phyloP scores from a whole-genome alignment of 1,140 invertebrate genomes.

The Drosophila hydei region DNA sequence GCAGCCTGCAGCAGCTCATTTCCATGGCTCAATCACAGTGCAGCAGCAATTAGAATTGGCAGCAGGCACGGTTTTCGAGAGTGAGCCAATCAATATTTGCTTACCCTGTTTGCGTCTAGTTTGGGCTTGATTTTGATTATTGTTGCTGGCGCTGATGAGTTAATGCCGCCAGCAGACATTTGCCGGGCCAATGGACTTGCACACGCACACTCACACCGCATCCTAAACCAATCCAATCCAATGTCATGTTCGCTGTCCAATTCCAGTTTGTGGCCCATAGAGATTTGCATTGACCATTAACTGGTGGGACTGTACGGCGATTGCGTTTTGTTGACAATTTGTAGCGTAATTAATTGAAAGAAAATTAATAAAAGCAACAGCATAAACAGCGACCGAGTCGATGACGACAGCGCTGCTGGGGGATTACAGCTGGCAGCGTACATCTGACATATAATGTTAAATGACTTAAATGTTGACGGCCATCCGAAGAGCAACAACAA shows the following conservation, averaged over 20 bases:
- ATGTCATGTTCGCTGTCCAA: conserved; percentile 63
- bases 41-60: conserved; percentile 60
- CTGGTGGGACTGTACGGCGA: conserved; percentile 40
- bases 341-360: conserved; percentile 75
- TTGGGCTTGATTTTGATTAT: conserved; percentile 29
- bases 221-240: conserved; percentile 34
- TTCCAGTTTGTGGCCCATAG: conserved; percentile 53
- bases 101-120: conserved; percentile 16
- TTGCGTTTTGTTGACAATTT: conserved; percentile 77
- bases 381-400: conserved; percentile 30
- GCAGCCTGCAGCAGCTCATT: conserved; percentile 27
- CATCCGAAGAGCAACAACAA: conserved; percentile 39
- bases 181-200: conserved; percentile 39
- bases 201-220: conserved; percentile 26
- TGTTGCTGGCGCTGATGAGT: conserved; percentile 59
- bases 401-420: conserved; percentile 60
- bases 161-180: conserved; percentile 73
- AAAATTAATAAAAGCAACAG: conserved; percentile 76
- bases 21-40: conserved; percentile 1
- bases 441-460: conserved; percentile 74
- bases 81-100: conserved; percentile 45
- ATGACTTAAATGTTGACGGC: conserved; percentile 66
- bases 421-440: conserved; percentile 70
- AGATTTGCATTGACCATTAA: conserved; percentile 77
- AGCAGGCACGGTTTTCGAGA: conserved; percentile 22